These are phyloP conservation scores for Azemiops feae DNA, from an alignment of 2,113 vertebrate genomes.

Conservation along the genomic window DNA sequence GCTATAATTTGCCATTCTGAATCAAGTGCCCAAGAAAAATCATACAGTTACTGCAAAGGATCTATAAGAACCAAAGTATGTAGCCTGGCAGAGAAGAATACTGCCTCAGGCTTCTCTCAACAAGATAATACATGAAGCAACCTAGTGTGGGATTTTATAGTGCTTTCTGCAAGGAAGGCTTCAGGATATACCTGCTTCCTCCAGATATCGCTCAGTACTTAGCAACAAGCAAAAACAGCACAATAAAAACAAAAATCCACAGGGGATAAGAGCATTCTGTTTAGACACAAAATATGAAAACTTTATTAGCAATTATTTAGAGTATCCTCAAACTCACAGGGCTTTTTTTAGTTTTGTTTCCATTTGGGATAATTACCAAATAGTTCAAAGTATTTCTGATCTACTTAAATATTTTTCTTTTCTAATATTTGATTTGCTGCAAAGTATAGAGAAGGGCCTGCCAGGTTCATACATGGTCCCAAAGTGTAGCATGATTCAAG, in stretches of 20 bases:
- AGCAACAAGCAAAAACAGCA: background rate
- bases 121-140: slow-evolving; percentile 62
- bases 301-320: background rate
- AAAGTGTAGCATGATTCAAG: background rate
- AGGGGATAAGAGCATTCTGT: background rate
- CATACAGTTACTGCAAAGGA: slow-evolving; percentile 51
- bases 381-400: background rate
- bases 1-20: slow-evolving; percentile 58
- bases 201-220: slow-evolving; percentile 19
- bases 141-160: slow-evolving; percentile 26
- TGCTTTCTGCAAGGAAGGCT: slow-evolving; percentile 49
- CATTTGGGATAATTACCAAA: background rate
- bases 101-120: slow-evolving; percentile 52
- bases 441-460: background rate
- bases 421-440: background rate
- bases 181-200: slow-evolving; percentile 7
- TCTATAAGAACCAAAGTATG: slow-evolving; percentile 61
- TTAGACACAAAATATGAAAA: background rate
- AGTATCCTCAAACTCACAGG: background rate
- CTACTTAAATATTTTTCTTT: background rate
- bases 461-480: background rate
- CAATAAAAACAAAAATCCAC: background rate
- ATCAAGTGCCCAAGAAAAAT: slow-evolving; percentile 68
- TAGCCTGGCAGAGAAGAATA: slow-evolving; percentile 44
- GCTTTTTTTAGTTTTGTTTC: background rate